Evolutionary conservation across 1,140 invertebrate species (phyloP), one percentile per base, ranked within the genome.

Genomic region (Diorhabda elongata): DNA sequence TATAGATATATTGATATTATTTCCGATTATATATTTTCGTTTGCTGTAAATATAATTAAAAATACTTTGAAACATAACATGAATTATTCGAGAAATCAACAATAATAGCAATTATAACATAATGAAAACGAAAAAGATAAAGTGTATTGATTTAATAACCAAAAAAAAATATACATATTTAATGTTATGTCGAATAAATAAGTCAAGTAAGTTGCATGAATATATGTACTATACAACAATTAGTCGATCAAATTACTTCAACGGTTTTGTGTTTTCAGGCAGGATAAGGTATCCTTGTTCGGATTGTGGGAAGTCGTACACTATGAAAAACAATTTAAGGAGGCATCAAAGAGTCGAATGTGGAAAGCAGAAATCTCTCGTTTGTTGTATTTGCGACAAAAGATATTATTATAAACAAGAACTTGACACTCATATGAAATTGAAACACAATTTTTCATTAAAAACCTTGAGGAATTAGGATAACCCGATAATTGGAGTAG

Each of bases 271-370:
- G 26, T 26, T 64, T 64, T 42, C 56, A 64, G 63, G 63, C 9
- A 64, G 42, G 42, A 57, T 11, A 11, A 43, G 63, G 6, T 45
- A 64, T 56, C 26, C 45, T 2, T 75, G 74, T 44, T 58, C 41
- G 2, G 60, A 26, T 43, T 91, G 89, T 74, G 87, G 86, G n/a
- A 87, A 89, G 75, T 84, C 85, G 11, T 91, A 91, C 80, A 86
- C 84, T 69, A 85, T 85, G 42, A 82, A 82, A 58, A 88, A 87
- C 47, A 88, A 87, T 42, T 79, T 89, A 7, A 85, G 85, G 66
- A 83, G 88, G 64, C 89, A 90, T 66, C 82, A 84, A 56, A 81
- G 86, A 26, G 84, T 87, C 26, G 87, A 89, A 73, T 88, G 87
- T 71, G 85, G 86, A 41, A 83, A 84, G 77, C 81, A 82, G 69